Percentiles rank a stretch among this genome's conserved stretches.
These are phyloP conservation scores for Pelusios castaneus DNA, from an alignment of 2,113 vertebrate genomes.

Conservation along the genomic window DNA sequence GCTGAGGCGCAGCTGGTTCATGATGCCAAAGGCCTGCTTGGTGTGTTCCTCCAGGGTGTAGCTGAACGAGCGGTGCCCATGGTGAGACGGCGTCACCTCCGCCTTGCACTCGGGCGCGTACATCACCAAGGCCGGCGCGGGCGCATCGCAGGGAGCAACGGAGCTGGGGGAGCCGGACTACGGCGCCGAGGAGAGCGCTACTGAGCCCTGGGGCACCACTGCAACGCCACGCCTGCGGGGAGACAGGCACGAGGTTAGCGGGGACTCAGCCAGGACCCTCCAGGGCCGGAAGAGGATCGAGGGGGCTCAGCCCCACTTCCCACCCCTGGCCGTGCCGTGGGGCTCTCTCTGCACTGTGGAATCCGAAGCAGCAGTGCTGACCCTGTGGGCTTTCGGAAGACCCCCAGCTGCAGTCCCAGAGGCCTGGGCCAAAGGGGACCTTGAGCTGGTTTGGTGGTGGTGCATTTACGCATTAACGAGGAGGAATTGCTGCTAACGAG, in stretches of 20 bases:
- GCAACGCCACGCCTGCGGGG: background rate
- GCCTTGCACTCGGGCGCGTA: conserved; percentile 88
- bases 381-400: too few relatives aligned
- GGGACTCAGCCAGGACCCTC: background rate
- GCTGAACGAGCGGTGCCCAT: conserved; percentile 88
- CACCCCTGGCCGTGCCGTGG: background rate
- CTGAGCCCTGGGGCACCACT: background rate
- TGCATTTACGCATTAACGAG: too few relatives aligned
- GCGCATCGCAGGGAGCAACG: background rate
- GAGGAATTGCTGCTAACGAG: background rate
- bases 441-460: too few relatives aligned
- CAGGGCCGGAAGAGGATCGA: too few relatives aligned
- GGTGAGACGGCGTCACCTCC: conserved; percentile 90
- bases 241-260: background rate
- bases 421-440: too few relatives aligned
- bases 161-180: background rate
- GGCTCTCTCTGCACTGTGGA: background rate
- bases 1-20: conserved; percentile 91
- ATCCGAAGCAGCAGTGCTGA: too few relatives aligned
- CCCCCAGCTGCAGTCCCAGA: background rate
- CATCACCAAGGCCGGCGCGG: conserved; percentile 59
- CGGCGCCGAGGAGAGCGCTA: background rate
- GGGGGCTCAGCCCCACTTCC: background rate
- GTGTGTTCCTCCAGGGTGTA: conserved; percentile 94
- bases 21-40: conserved; percentile 87